Evolutionary conservation across 2,888 invertebrate species (phyloP).

Genomic region (Liopterus haemorrhoidalis): DNA sequence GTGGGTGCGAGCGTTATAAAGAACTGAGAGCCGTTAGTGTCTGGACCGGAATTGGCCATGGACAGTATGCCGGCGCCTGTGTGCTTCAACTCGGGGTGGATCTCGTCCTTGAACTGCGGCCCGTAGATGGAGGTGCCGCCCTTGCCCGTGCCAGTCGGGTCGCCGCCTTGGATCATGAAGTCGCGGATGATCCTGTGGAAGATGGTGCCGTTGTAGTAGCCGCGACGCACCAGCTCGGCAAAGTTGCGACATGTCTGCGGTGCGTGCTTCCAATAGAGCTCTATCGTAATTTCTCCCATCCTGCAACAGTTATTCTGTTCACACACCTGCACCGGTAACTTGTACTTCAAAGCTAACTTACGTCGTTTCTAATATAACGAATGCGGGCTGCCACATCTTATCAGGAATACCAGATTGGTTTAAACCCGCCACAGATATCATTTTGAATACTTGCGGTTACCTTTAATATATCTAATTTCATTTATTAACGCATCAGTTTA

Average conservation of each 20-base stretch:
- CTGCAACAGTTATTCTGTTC: conserved; percentile 47
- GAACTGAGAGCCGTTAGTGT: conserved; percentile 97
- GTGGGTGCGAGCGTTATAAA: conserved; percentile 95
- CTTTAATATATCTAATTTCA: no score
- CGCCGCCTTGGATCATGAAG: conserved; percentile 93
- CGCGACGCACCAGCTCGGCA: conserved; percentile 85
- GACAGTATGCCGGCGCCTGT: conserved; percentile 86
- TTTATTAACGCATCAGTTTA: no score
- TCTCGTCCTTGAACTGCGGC: conserved; percentile 90
- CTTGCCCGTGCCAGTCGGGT: conserved; percentile 94
- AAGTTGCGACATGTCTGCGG: conserved; percentile 97
- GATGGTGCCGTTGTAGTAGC: conserved; percentile 93
- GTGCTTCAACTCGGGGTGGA: conserved; percentile 88
- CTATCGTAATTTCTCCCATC: conserved; percentile 88
- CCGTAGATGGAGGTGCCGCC: conserved; percentile 98
- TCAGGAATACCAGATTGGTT: conserved; percentile 72
- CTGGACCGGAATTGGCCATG: conserved; percentile 98
- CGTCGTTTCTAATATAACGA: conserved; percentile 78
- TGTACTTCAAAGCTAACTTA: no score
- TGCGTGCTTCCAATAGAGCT: conserved; percentile 98
- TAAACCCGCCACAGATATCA: conserved; percentile 49
- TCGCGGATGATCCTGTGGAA: conserved; percentile 94
- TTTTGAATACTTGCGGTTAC: conserved; percentile 23
- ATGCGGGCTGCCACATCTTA: conserved; percentile 83
- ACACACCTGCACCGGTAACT: background rate